Evolutionary conservation across 2,797 vertebrate genomes (phyloP).

Genomic region (Ciconia nigra): DNA sequence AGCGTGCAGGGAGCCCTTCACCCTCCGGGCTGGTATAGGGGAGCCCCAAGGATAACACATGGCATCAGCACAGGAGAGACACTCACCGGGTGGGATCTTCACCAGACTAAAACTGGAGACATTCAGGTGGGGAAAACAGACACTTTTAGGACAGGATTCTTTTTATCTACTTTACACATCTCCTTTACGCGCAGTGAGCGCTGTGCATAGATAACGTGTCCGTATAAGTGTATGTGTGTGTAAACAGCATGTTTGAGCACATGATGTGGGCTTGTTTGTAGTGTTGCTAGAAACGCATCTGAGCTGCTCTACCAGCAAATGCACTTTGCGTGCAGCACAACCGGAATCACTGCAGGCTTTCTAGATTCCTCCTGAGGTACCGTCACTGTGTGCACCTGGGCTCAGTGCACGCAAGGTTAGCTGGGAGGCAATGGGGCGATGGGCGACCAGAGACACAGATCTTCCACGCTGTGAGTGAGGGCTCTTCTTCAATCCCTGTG

Average conservation of each 20-base stretch:
- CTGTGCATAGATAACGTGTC: neutral
- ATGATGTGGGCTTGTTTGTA: neutral
- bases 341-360: neutral
- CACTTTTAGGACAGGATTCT: neutral
- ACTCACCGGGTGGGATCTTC: neutral
- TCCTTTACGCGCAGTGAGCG: neutral
- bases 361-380: neutral
- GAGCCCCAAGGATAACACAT: neutral
- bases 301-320: neutral
- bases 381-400: too few relatives aligned
- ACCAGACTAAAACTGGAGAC: neutral
- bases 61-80: neutral
- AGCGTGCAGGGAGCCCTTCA: neutral
- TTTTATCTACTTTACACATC: neutral
- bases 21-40: neutral
- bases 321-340: neutral
- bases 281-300: neutral
- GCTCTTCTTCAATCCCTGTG: neutral
- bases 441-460: neutral
- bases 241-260: accelerated
- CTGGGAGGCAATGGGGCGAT: neutral
- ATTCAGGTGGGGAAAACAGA: neutral
- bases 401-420: neutral
- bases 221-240: accelerated
- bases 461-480: neutral